phyloP scores from a whole-genome alignment of 2,888 invertebrate genomes.

The Artemia sinica region DNA sequence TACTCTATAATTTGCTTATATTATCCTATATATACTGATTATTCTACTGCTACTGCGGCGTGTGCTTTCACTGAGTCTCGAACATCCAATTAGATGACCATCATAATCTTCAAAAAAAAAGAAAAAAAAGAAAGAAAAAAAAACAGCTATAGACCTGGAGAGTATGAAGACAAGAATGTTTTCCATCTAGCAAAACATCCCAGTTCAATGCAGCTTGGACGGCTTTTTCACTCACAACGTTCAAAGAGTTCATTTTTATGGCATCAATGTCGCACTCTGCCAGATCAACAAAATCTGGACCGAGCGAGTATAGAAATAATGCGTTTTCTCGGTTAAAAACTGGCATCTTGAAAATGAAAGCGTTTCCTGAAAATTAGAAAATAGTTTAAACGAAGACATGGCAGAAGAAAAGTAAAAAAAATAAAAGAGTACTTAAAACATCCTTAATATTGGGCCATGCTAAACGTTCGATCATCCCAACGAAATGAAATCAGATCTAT shows the following conservation, averaged over 20 bases:
- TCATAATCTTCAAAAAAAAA: no score
- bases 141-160: neutral
- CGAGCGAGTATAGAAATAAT: slow-evolving; percentile 37
- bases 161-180: neutral
- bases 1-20: no score
- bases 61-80: no score
- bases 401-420: neutral
- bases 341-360: neutral
- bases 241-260: neutral
- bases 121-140: no score
- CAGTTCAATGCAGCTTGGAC: neutral
- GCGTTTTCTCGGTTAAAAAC: neutral
- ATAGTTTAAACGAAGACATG: neutral
- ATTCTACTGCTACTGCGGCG: no score
- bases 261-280: slow-evolving; percentile 32
- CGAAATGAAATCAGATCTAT: no score
- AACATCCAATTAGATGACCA: no score
- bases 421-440: no score
- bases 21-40: no score
- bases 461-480: no score
- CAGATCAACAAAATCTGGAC: slow-evolving; percentile 36
- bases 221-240: slow-evolving; percentile 3
- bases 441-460: no score
- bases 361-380: neutral
- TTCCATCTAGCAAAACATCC: slow-evolving; percentile 3